Base-by-base conservation (phyloP, 2,113 vertebrate genomes). In the Catharus minimus region DNA sequence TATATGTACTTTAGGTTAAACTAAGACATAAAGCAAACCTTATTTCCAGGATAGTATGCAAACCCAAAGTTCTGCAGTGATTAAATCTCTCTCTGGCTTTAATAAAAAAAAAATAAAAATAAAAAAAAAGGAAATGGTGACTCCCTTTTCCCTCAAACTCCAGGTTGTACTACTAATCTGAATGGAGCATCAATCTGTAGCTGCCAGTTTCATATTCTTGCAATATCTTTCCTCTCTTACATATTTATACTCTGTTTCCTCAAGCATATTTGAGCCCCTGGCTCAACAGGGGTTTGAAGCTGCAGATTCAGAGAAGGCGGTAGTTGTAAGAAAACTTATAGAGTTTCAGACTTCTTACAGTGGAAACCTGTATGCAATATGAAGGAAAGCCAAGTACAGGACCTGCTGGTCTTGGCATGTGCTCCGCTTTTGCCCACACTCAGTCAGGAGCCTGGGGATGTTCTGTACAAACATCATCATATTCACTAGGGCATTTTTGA, bases 401-500 rank as follows among this genome's bases (percentile, higher is more conserved):
- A 1, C 2, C 10, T 55, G 44, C 26, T 72, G 53, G 10, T 4
- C 30, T 11, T 60, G 41, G 18, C 13, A 2, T 2, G 24, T 16
- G 4, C 5, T 60, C 24, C 30, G 7, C 44, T 58, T 44, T 52
- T 73, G 41, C 14, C 38, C 1, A 2, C 5, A 32, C 13, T 58
- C 36, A 20, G 26, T 20, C 1, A 3, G 17, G 14, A 11, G 23
- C 23, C 16, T 46, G 12, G 9, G 60, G 33, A 15, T 44, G 38
- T 20, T 86, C 67, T 64, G 36, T 43, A 23, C 0, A 5, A 75
- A 13, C 49, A 52, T 12, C 18, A 11, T 23, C 0, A 0, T 18
- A 24, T 24, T 24, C 20, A 26, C 28, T 0, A 2, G 3, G 3
- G 3, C 15, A 15, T 16, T 61, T 30, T 43, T 30, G 19, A 58